phyloP scores from a whole-genome alignment of 2,888 invertebrate species.

The Drosophila engyochracea region DNA sequence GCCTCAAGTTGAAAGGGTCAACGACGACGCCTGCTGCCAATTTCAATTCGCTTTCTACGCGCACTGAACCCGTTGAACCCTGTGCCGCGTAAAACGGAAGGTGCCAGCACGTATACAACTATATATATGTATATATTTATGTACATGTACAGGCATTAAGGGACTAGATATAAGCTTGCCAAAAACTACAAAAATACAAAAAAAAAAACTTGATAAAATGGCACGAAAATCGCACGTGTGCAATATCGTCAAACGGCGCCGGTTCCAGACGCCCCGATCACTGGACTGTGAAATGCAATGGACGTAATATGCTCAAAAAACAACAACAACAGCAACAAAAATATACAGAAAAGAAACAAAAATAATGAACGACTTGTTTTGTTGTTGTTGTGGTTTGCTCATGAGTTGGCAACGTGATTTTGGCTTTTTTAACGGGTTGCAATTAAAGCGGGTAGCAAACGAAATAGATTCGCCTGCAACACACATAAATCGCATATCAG shows the following conservation, averaged over 20 bases:
- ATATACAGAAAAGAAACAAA: slow-evolving; percentile 3
- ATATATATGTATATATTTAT: background rate
- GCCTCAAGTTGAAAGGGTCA: slow-evolving; percentile 64
- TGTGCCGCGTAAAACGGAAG: slow-evolving; percentile 22
- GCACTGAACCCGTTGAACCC: slow-evolving; percentile 57
- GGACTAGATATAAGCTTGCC: background rate
- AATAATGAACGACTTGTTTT: slow-evolving; percentile 35
- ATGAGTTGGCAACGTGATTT: slow-evolving; percentile 70
- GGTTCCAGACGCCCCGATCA: slow-evolving; percentile 73
- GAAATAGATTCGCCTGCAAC: background rate
- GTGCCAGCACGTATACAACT: slow-evolving; percentile 14
- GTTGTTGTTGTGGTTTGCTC: slow-evolving; percentile 5
- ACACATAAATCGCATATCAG: background rate
- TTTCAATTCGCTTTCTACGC: slow-evolving; percentile 68
- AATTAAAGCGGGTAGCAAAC: slow-evolving; percentile 7
- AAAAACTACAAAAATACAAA: background rate
- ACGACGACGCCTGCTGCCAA: slow-evolving; percentile 30
- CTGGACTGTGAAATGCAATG: slow-evolving; percentile 80
- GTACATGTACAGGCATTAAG: slow-evolving; percentile 9
- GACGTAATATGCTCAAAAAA: slow-evolving; percentile 42
- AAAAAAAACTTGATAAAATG: slow-evolving; percentile 66
- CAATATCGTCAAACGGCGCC: slow-evolving; percentile 70
- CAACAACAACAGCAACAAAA: slow-evolving; percentile 13
- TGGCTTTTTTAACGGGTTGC: slow-evolving; percentile 11
- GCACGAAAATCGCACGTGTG: slow-evolving; percentile 81